A percentile compares a stretch with the other conserved stretches of the same genome.
Conservation (phyloP, 2,888 invertebrate genomes). For the Ichneumon xanthorius region DNA sequence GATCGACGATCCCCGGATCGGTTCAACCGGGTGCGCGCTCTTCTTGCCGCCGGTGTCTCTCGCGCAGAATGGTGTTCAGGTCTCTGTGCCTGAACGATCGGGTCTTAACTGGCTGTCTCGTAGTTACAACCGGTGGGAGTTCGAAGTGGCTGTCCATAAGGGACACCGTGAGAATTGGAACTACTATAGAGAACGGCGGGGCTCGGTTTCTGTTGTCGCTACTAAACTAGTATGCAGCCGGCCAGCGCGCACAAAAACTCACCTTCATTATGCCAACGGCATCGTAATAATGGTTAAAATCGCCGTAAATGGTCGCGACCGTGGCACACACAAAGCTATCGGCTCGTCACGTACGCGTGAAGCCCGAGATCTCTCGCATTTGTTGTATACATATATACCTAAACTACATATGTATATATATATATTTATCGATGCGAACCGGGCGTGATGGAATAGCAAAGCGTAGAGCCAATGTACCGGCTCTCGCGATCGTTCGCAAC, state of each 20-base stretch:
- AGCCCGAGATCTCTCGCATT: constrained; percentile 59
- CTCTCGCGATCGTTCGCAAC: constrained; percentile 38
- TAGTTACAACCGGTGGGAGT: constrained; percentile 73
- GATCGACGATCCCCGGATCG: constrained; percentile 1
- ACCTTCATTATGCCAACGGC: constrained; percentile 83
- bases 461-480: constrained; percentile 24
- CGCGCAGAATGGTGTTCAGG: constrained; percentile 7
- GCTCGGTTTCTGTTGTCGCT: constrained; percentile 51
- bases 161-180: constrained; percentile 84
- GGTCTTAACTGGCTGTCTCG: constrained; percentile 22
- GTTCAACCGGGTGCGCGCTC: constrained; percentile 22
- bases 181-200: constrained; percentile 72
- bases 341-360: constrained; percentile 50
- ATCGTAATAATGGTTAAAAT: constrained; percentile 83
- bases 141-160: constrained; percentile 76
- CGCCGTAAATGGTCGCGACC: constrained; percentile 81
- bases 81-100: constrained; percentile 9
- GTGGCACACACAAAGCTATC: constrained; percentile 62
- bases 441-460: constrained; percentile 24
- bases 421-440: constrained; percentile 8
- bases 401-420: neutral
- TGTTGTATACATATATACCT: constrained; percentile 26
- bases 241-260: constrained; percentile 79
- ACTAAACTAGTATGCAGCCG: constrained; percentile 62
- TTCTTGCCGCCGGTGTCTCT: constrained; percentile 16